These are phyloP conservation scores for Diploptera punctata DNA, from an alignment of 2,888 invertebrate genomes.

Conservation along the genomic window DNA sequence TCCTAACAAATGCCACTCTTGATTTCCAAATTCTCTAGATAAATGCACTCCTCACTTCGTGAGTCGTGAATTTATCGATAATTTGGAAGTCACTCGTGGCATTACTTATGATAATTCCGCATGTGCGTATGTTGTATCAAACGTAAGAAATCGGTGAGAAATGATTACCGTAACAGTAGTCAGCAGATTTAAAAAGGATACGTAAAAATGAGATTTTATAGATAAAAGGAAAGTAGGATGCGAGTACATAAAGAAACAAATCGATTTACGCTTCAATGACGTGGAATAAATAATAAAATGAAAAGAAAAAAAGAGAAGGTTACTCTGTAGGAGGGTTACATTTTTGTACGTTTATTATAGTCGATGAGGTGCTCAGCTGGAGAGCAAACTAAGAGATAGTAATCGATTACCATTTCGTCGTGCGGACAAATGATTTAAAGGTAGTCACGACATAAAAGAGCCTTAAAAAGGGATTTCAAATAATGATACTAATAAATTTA, in stretches of 20 bases:
- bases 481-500: constrained; percentile 2
- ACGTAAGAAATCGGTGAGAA: background rate
- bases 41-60: too few relatives aligned
- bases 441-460: background rate
- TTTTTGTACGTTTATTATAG: constrained; percentile 1
- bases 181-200: background rate
- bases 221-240: constrained; percentile 6
- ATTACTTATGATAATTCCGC: too few relatives aligned
- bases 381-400: constrained; percentile 1
- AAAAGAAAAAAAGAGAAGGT: background rate
- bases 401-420: constrained; percentile 12
- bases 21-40: too few relatives aligned
- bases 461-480: background rate
- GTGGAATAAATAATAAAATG: background rate
- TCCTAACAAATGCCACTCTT: too few relatives aligned
- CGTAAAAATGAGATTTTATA: background rate
- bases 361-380: constrained; percentile 6
- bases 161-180: background rate
- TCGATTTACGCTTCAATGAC: constrained; percentile 12
- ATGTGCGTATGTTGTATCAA: too few relatives aligned
- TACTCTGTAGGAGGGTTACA: background rate
- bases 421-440: constrained; percentile 11
- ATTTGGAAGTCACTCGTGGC: too few relatives aligned
- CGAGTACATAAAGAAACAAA: constrained; percentile 5
- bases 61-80: too few relatives aligned